Evolutionary conservation across 1,140 invertebrate genomes (phyloP).

Genomic region (Drosophila paulistorum): DNA sequence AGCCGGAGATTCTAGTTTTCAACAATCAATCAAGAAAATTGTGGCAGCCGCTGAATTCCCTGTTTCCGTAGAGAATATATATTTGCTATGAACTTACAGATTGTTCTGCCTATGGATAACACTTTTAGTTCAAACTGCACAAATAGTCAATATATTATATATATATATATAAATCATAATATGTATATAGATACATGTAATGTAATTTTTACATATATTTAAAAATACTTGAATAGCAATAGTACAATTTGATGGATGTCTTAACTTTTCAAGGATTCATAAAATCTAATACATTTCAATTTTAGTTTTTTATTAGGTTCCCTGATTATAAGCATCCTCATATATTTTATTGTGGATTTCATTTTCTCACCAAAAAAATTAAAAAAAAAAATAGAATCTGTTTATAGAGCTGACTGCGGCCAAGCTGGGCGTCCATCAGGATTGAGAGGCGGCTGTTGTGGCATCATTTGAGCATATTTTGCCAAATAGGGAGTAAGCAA

Average conservation of each 20-base stretch:
- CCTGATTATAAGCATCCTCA: background rate
- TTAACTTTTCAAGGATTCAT: background rate
- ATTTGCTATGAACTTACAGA: slow-evolving; percentile 39
- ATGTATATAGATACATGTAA: too few species aligned
- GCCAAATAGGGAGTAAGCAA: slow-evolving; percentile 83
- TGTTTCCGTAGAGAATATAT: slow-evolving; percentile 39
- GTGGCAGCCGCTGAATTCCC: slow-evolving; percentile 6
- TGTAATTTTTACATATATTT: background rate
- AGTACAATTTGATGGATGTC: background rate
- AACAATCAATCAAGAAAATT: slow-evolving; percentile 27
- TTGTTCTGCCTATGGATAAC: background rate
- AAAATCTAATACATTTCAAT: background rate
- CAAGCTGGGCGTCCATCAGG: slow-evolving; percentile 29
- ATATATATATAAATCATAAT: too few species aligned
- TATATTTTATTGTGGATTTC: background rate
- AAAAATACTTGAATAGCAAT: too few species aligned
- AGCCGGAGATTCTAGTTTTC: slow-evolving; percentile 54
- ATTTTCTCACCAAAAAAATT: too few species aligned
- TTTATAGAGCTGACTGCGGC: slow-evolving; percentile 46
- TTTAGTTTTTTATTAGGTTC: background rate
- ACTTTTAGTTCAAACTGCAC: too few species aligned
- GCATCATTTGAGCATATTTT: slow-evolving; percentile 59
- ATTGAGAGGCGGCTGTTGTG: background rate
- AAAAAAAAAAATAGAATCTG: too few species aligned
- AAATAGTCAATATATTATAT: too few species aligned